Evolutionary conservation across 2,113 vertebrate genomes (phyloP).

Genomic region (Lepus europaeus): DNA sequence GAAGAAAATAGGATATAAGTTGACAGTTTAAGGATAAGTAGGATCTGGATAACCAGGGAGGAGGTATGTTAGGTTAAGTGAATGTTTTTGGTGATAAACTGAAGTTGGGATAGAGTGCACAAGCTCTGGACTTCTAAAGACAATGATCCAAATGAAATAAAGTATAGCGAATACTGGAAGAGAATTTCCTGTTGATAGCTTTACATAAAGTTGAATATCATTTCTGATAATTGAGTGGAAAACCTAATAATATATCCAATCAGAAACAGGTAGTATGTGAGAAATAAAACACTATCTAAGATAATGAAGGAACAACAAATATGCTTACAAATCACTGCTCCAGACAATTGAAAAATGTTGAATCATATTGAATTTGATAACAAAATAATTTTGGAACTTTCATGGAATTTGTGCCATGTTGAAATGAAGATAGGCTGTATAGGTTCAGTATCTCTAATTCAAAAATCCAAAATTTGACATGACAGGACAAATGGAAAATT

Average conservation of each 20-base stretch:
- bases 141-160: not conserved
- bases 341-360: not conserved
- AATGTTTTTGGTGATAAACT: not conserved
- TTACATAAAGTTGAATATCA: not conserved
- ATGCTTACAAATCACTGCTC: not conserved
- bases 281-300: not conserved
- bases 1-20: not conserved
- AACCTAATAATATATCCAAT: not conserved
- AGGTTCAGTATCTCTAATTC: too few relatives aligned
- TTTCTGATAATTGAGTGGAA: not conserved
- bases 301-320: not conserved
- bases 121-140: not conserved
- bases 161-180: not conserved
- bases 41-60: not conserved
- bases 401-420: not conserved
- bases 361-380: not conserved
- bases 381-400: not conserved
- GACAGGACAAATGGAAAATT: too few relatives aligned
- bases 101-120: not conserved
- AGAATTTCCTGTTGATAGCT: not conserved
- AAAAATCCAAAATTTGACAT: too few relatives aligned
- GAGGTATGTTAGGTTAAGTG: accelerated
- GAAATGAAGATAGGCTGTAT: not conserved
- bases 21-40: not conserved
- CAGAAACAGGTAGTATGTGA: not conserved